Base-by-base conservation (phyloP, 2,888 invertebrate species). In the Stegana nigrithorax region DNA sequence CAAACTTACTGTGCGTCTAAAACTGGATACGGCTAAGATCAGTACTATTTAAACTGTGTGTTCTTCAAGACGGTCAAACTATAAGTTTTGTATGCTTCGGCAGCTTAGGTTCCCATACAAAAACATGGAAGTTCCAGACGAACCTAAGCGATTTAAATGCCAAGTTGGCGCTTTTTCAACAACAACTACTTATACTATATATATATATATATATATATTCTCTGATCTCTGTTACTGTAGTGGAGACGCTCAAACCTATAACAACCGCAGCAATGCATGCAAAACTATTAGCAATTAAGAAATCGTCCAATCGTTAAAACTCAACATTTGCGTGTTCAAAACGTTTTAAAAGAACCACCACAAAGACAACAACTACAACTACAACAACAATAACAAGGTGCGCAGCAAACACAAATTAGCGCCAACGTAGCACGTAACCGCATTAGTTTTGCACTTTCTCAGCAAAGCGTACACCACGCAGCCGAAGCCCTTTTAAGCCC, bases 401-500 rank as follows among this genome's bases (percentile, higher is more conserved):
- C 32, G 25, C 53, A 27, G 26, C 51, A 51, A 51, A 57, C 45
- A 56, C 7, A n/a, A n/a, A n/a, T n/a, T n/a, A 23, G 14, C 47
- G 25, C 67, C 50, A 59, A 72, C 63, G 78, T 73, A 57, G n/a
- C n/a, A n/a, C n/a, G 73, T 69, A 80, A 69, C 79, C 79, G 79
- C 81, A 80, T 76, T 72, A 73, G 79, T 79, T 80, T 77, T 71
- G 81, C 81, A 77, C 73, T 74, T 74, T 78, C 70, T 32, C 36
- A 39, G 39, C 53, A 21, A 60, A 23, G 7, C 0, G 19, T 19
- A 7, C 1, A 51, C 26, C 51, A 27, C 51, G n/a, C 27, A 19
- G 21, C 6, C 26, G 50, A 4, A 14, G 4, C n/a, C 17, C 39
- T 5, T 39, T 4, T 17, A 39, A 10, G 39, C n/a, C n/a, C n/a